phyloP scores from a whole-genome alignment of 1,140 invertebrate genomes.

The Bicyclus anynana region DNA sequence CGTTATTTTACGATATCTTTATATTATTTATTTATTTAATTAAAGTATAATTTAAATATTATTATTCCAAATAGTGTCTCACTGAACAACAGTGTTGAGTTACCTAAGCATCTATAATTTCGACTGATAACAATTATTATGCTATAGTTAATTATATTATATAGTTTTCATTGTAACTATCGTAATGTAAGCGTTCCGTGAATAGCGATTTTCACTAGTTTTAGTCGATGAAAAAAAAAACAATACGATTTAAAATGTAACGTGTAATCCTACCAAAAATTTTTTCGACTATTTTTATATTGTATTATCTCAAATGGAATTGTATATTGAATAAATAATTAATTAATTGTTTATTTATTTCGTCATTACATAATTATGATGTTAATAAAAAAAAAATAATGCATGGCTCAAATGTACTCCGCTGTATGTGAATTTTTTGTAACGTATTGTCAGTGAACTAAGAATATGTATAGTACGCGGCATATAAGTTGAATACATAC shows the following conservation, averaged over 20 bases:
- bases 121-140: slow-evolving; percentile 45
- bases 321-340: too few relatives aligned
- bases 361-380: slow-evolving; percentile 19
- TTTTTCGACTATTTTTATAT: slow-evolving; percentile 55
- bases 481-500: too few relatives aligned
- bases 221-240: slow-evolving; percentile 13
- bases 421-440: slow-evolving; percentile 12
- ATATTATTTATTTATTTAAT: too few relatives aligned
- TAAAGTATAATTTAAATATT: too few relatives aligned
- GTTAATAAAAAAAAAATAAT: not conserved
- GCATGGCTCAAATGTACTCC: slow-evolving; percentile 14
- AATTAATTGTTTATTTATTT: slow-evolving; percentile 43
- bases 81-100: slow-evolving; percentile 39
- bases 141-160: slow-evolving; percentile 39
- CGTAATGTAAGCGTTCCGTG: slow-evolving; percentile 33
- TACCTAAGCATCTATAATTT: slow-evolving; percentile 54
- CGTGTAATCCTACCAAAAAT: slow-evolving; percentile 59
- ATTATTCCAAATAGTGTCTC: slow-evolving; percentile 18
- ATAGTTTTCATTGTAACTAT: slow-evolving; percentile 35
- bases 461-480: not conserved
- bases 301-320: slow-evolving; percentile 33
- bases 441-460: slow-evolving; percentile 28
- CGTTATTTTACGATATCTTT: too few relatives aligned
- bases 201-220: slow-evolving; percentile 41
- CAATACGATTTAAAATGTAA: slow-evolving; percentile 23